Conservation (phyloP, 2,113 vertebrate species). For the Osmerus eperlanus region DNA sequence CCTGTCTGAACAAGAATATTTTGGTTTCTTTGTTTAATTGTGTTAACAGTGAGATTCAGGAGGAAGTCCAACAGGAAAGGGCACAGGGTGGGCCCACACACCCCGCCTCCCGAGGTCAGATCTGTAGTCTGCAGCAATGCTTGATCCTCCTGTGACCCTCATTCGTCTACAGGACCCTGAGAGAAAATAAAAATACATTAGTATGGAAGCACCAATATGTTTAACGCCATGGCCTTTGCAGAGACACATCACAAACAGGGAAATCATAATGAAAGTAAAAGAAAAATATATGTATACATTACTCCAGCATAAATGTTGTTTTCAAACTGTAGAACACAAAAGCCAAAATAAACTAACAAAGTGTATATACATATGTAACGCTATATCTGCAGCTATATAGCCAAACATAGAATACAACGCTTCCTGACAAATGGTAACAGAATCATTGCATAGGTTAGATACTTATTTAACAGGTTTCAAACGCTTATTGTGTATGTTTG, state of each 20-base stretch:
- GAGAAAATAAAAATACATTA: constrained; percentile 33
- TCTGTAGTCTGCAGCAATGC: constrained; percentile 38
- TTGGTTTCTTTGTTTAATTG: constrained; percentile 37
- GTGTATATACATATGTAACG: background rate
- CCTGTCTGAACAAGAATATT: constrained; percentile 19
- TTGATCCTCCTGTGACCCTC: constrained; percentile 56
- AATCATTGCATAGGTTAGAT: too few relatives aligned
- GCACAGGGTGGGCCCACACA: constrained; percentile 49
- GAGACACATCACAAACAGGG: too few relatives aligned
- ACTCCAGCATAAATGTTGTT: too few relatives aligned
- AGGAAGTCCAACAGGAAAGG: constrained; percentile 62
- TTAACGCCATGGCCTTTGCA: too few relatives aligned
- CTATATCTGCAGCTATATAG: too few relatives aligned
- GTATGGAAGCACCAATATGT: too few relatives aligned
- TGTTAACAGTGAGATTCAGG: constrained; percentile 48
- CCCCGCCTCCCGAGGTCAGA: constrained; percentile 55
- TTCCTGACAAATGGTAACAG: too few relatives aligned
- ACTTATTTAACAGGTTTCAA: too few relatives aligned
- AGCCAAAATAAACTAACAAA: constrained; percentile 48
- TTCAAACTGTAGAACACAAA: constrained; percentile 33
- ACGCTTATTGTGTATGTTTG: too few relatives aligned
- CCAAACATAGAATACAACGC: too few relatives aligned
- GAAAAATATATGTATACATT: too few relatives aligned
- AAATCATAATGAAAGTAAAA: too few relatives aligned
- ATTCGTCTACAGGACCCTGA: constrained; percentile 49